Base-by-base conservation (phyloP, 2,888 invertebrate genomes). In the Acrocera orbiculus region DNA sequence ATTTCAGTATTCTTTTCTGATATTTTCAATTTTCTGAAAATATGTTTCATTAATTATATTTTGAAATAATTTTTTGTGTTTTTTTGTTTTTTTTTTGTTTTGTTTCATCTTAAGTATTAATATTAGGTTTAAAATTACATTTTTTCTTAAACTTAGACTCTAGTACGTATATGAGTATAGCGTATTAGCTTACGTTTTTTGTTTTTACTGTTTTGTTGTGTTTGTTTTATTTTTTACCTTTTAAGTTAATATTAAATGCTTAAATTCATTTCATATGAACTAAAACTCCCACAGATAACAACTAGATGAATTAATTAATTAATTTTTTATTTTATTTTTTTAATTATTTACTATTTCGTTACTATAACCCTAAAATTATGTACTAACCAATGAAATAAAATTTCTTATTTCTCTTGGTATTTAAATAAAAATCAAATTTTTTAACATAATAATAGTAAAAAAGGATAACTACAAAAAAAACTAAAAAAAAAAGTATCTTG, bases 111-210 rank as follows among this genome's bases (percentile, higher is more conserved):
- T 27, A 32, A 32, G 27, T 32, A 27, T 26, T 27, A 32, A 34
- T 34, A 28, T 28, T 17, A 37, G 28, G 33, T 27, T 28, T 40
- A 31, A 40, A 40, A 29, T 37, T 30, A 20, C 32, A 16, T 28
- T 23, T 29, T 38, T 15, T 50, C 48, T 53, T 50, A 47, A 48
- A 48, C 56, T 53, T 56, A 54, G 50, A 39, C 46, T 35, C 54
- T 58, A 58, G 52, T 59, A 58, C 58, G 59, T 59, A 59, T 58
- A 53, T 51, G 49, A 44, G 50, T 45, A 47, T 48, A 47, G 44
- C 44, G 43, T 40, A 44, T 42, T 17, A 34, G 30, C 20, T 31
- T 36, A 22, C 16, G 24, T 36, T 37, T 33, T 26, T 39, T 19
- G 24, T 29, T 28, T 34, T 24, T 22, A 29, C 10, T 38, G 35